These are phyloP conservation scores for Lampropteryx suffumata DNA, from an alignment of 2,888 invertebrate species.

Conservation along the genomic window DNA sequence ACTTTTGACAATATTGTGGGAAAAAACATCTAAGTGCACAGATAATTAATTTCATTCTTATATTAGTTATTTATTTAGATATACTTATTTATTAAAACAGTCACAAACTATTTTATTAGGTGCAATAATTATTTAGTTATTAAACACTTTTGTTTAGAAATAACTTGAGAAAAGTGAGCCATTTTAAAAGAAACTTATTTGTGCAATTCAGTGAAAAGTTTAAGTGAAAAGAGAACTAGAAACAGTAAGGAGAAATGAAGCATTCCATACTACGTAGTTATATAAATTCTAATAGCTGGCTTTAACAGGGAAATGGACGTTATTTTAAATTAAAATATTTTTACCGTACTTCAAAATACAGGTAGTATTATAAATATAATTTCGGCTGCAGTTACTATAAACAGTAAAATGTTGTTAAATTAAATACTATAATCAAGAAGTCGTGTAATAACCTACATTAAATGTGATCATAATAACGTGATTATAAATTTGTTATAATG, in stretches of 20 bases:
- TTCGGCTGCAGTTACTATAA: slow-evolving; percentile 55
- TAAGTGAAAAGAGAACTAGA: slow-evolving; percentile 76
- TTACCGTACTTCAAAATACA: slow-evolving; percentile 51
- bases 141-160: slow-evolving; percentile 59
- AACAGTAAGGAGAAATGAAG: slow-evolving; percentile 79
- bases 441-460: slow-evolving; percentile 58
- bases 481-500: slow-evolving; percentile 39
- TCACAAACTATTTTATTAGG: slow-evolving; percentile 61
- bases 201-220: slow-evolving; percentile 80
- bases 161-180: slow-evolving; percentile 80
- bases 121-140: slow-evolving; percentile 62
- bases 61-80: slow-evolving; percentile 28
- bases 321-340: slow-evolving; percentile 47
- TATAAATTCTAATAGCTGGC: slow-evolving; percentile 76
- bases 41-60: slow-evolving; percentile 32
- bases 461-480: slow-evolving; percentile 58
- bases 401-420: slow-evolving; percentile 42
- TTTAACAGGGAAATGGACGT: slow-evolving; percentile 83
- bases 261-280: slow-evolving; percentile 80
- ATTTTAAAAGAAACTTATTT: slow-evolving; percentile 79
- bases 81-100: slow-evolving; percentile 46
- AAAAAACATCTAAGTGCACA: slow-evolving; percentile 66
- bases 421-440: slow-evolving; percentile 46
- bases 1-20: slow-evolving; percentile 51
- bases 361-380: slow-evolving; percentile 48